Evolutionary conservation across 2,888 invertebrate species (phyloP).

Genomic region (Tridacna gigas): DNA sequence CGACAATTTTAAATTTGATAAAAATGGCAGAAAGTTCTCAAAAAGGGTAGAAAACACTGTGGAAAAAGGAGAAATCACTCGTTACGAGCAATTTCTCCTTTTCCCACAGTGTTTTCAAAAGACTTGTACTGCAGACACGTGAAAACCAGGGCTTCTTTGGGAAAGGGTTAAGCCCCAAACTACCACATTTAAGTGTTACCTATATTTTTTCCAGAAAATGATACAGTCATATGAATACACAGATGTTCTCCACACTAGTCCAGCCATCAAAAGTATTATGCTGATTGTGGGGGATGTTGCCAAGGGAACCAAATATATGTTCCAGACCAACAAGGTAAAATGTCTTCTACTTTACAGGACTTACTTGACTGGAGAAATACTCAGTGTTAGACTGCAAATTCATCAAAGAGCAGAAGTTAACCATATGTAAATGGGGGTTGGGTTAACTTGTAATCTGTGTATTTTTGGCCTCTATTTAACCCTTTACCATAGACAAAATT

Average conservation of each 20-base stretch:
- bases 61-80: conserved; percentile 3
- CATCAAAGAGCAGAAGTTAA: no score
- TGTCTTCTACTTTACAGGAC: not conserved
- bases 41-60: no score
- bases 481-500: not conserved
- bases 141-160: no score
- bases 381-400: no score
- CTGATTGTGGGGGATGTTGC: conserved; percentile 94
- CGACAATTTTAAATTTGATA: no score
- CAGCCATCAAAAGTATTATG: conserved; percentile 96
- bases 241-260: conserved; percentile 95
- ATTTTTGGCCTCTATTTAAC: not conserved
- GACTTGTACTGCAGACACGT: no score
- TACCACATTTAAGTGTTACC: not conserved
- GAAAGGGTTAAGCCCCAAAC: not conserved
- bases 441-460: no score
- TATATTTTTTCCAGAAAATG: conserved; percentile 88
- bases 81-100: not conserved
- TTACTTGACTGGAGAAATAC: no score
- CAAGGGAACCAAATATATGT: conserved; percentile 96
- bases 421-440: no score
- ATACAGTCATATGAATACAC: conserved; percentile 96
- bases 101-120: conserved; percentile 1
- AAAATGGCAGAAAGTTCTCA: no score
- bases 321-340: conserved; percentile 94